Conservation (phyloP, 2,888 invertebrate genomes). For the Apocheima hispidaria region DNA sequence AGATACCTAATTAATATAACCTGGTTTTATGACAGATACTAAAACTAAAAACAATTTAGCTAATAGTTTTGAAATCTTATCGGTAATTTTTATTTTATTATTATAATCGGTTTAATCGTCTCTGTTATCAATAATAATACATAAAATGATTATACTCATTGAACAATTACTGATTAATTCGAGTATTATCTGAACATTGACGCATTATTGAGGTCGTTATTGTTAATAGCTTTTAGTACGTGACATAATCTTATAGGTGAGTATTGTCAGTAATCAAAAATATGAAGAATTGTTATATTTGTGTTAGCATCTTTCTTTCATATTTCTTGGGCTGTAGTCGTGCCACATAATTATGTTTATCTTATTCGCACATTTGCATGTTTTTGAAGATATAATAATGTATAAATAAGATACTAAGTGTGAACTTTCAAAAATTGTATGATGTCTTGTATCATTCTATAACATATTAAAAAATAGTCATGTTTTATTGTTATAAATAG, state of each 20-base stretch:
- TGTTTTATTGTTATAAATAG: too few species aligned
- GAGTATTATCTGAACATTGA: slow-evolving; percentile 47
- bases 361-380: too few species aligned
- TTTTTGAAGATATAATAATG: too few species aligned
- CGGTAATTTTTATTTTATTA: slow-evolving; percentile 32
- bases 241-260: slow-evolving; percentile 24
- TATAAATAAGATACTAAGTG: too few species aligned
- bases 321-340: too few species aligned
- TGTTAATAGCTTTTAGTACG: slow-evolving; percentile 52
- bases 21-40: slow-evolving; percentile 13
- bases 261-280: slow-evolving; percentile 10
- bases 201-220: slow-evolving; percentile 48
- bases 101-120: slow-evolving; percentile 31
- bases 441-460: too few species aligned
- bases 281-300: too few species aligned
- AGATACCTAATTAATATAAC: slow-evolving; percentile 18
- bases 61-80: slow-evolving; percentile 32
- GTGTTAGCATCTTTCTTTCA: not conserved
- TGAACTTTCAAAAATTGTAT: too few species aligned
- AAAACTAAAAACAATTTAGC: slow-evolving; percentile 12
- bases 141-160: slow-evolving; percentile 48
- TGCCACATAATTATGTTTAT: too few species aligned
- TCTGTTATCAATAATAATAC: slow-evolving; percentile 45
- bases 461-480: too few species aligned
- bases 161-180: slow-evolving; percentile 53